Base-by-base conservation (phyloP, 2,888 invertebrate genomes). In the Drosophila emarginata region DNA sequence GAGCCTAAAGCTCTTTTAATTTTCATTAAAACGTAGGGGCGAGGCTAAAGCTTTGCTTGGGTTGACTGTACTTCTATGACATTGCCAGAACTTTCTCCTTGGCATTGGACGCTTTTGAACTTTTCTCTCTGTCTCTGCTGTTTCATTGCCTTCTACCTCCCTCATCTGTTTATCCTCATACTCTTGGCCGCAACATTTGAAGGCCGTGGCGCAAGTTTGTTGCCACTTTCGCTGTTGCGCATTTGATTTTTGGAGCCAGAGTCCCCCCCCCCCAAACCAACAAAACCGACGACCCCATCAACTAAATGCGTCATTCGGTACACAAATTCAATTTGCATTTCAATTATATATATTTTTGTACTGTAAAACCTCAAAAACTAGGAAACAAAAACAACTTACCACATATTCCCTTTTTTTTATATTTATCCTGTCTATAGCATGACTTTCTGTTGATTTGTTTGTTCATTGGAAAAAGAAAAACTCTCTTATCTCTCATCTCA, bases 81-180 rank as follows among this genome's bases (percentile, higher is more conserved):
- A 87, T 76, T 79, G 87, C 66, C 56, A 67, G 65, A 83, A 78
- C 83, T 88, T 84, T 86, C 56, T 78, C 84, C 84, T 84, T 84
- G 84, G 88, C 84, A 84, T 84, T 84, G 84, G 74, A 88, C 84
- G 87, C 87, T 69, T 73, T 71, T 82, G 87, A 82, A 82, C 82
- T 82, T 77, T 69, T 51, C 21, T 57, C 56, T 57, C 61, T 37
- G 23, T 51, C 18, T 15, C 37, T 12, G 18, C 18, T 18, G 45
- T 26, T 52, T 18, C 64, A 59, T 32, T 45, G 39, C 58, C 15
- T n/a, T n/a, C 45, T 53, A 65, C 50, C 61, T 51, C 9, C 32
- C 32, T 9, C 28, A 28, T 28, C 28, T 5, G 28, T 28, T 28
- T 28, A 6, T 4, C 32, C 32, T 9, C 9, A 9, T 1, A 9